Evolutionary conservation across 2,113 vertebrate genomes (phyloP), one percentile per base, ranked within the genome.

Genomic region (Ivindomyrus marchei): DNA sequence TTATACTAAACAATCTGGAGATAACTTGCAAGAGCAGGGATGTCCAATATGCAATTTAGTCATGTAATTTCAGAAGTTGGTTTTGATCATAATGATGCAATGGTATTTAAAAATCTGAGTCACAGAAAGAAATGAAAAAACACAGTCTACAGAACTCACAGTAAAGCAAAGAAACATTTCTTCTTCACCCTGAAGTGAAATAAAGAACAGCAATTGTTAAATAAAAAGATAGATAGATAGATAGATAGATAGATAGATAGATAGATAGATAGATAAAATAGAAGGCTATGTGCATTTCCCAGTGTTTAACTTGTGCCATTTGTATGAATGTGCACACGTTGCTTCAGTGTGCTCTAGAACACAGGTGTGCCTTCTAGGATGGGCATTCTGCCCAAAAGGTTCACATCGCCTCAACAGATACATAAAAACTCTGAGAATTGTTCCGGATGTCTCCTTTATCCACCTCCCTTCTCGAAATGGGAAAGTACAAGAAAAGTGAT

Each of bases 1-100:
- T 45, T 77, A 85, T 89, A 47, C 42, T 89, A 85, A 85, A 85
- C 80, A 89, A 52, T 52, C 80, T 85, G 31, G 77, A 89, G 80
- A 85, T 56, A 85, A 58, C 39, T 62, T 47, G 53, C 80, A 85
- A 39, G 77, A 89, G 89, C 80, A 46, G 52, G 42, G 89, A 77
- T 70, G 58, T 31, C n/a, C 66, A 45, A 62, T 45, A 31, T 77
- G 62, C n/a, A 49, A 36, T 88, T 88, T 88, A 10, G 15, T 31
- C 24, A 77, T 88, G 42, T 19, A 47, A 66, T 88, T 70, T 46
- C n/a, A 49, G 45, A 88, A 88, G 45, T 88, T 88, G 24, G 45
- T 70, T 88, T 74, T 50, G 66, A 88, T 88, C 66, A 49, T 66
- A 88, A 49, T 50, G 49, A 70, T 27, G 66, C 88, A 11, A 7